Evolutionary conservation across 2,113 vertebrate species (phyloP).

Genomic region (Chinchilla lanigera): DNA sequence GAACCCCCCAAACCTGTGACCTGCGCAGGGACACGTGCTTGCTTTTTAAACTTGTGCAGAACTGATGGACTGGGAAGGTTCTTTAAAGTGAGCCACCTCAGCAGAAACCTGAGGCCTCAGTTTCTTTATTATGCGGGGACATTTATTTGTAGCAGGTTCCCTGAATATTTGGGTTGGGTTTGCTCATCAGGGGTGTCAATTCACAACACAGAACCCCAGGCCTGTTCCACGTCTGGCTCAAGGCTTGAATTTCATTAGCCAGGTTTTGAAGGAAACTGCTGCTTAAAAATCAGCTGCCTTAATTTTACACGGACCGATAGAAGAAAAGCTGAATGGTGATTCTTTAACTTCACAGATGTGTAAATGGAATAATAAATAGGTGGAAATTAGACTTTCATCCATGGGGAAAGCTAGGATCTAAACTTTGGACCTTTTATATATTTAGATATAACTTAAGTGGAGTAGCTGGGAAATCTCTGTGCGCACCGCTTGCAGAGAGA

Average conservation of each 20-base stretch:
- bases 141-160: neutral
- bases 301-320: neutral
- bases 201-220: neutral
- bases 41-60: neutral
- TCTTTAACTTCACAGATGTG: neutral
- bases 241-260: neutral
- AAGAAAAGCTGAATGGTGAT: neutral
- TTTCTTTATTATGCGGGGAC: neutral
- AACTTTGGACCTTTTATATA: neutral
- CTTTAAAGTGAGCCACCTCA: neutral
- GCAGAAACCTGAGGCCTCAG: neutral
- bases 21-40: rapidly evolving
- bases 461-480: neutral
- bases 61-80: neutral
- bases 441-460: neutral
- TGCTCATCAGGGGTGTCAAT: neutral
- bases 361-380: neutral
- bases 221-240: rapidly evolving
- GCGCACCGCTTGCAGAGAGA: no score
- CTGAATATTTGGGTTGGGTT: neutral
- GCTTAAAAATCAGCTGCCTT: neutral
- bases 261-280: neutral
- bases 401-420: neutral
- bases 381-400: neutral
- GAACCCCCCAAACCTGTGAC: neutral